Base-by-base conservation (phyloP, 1,140 invertebrate genomes). In the Neodiprion virginianus region DNA sequence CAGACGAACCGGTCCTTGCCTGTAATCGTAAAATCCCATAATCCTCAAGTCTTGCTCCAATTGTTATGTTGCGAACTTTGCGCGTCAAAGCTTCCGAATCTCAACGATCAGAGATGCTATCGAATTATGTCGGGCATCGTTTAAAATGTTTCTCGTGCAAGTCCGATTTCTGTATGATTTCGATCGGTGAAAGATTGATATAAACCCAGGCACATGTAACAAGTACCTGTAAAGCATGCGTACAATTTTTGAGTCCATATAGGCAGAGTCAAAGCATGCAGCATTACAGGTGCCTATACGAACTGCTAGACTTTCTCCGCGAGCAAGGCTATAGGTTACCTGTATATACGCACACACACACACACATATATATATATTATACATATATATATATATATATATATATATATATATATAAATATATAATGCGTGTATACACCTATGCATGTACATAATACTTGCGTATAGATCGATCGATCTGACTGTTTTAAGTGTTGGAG, bases 251-350 rank as follows among this genome's bases (percentile, higher is more conserved):
- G 53, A 12, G 53, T 9, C 5, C n/a, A 61, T 61, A 61, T 61
- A 61, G 53, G 53, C 8, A 61, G 53, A 61, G 28, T 23, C 40
- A 71, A 71, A 72, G 68, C 48, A 67, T 48, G 49, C 49, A 10
- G n/a, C 8, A 67, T 76, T 76, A 72, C 71, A 74, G 73, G 48
- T 75, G 48, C 76, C 73, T 71, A 72, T 40, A 48, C 70, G 70
- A 71, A 71, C 12, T 14, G 47, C 21, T 47, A 66, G 8, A 79
- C 79, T 81, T 81, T 81, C 80, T 81, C 80, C 79, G 11, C 68
- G 61, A 71, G 74, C 80, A 75, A 71, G 74, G 68, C 70, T 71
- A 12, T 8, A 17, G 53, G n/a, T 9, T 61, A 48, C 75, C 28
- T 73, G 79, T 73, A 75, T 79, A 23, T 47, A 80, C 75, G 75